Percentiles rank a stretch among this genome's conserved stretches.
Conservation (phyloP, 1,140 invertebrate species). For the Triops cancriformis region DNA sequence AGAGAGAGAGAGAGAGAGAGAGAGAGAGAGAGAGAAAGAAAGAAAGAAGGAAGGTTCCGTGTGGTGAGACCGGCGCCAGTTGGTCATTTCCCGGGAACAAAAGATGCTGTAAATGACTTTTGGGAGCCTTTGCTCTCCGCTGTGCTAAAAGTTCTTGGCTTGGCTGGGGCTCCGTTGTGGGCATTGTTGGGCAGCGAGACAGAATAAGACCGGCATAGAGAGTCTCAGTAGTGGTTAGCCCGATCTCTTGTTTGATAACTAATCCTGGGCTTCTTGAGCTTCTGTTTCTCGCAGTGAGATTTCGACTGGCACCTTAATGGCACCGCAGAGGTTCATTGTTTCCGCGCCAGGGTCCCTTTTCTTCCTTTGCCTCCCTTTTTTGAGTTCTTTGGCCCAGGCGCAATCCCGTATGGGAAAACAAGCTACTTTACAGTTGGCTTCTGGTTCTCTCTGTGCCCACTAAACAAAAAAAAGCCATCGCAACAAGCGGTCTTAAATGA, state of each 20-base stretch:
- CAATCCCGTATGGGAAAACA: background rate
- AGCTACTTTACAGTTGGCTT: background rate
- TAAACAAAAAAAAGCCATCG: background rate
- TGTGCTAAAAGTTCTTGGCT: background rate
- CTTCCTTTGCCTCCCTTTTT: background rate
- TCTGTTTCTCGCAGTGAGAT: constrained; percentile 5
- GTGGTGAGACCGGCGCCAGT: constrained; percentile 11
- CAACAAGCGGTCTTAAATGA: constrained; percentile 1
- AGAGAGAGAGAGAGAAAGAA: background rate
- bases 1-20: background rate
- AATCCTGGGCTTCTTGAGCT: constrained; percentile 1
- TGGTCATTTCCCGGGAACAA: constrained; percentile 12
- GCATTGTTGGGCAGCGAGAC: background rate
- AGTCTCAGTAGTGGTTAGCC: background rate
- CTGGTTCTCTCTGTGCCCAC: background rate
- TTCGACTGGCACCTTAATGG: background rate
- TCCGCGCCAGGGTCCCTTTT: background rate
- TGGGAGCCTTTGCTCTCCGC: constrained; percentile 4
- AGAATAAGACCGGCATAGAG: background rate
- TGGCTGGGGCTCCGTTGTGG: background rate
- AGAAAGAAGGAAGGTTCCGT: background rate
- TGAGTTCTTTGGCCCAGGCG: background rate
- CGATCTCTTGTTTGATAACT: background rate
- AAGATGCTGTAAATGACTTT: constrained; percentile 14
- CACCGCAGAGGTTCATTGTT: background rate